Evolutionary conservation across 2,797 vertebrate species (phyloP).

Genomic region (Centroberyx gerrardi): DNA sequence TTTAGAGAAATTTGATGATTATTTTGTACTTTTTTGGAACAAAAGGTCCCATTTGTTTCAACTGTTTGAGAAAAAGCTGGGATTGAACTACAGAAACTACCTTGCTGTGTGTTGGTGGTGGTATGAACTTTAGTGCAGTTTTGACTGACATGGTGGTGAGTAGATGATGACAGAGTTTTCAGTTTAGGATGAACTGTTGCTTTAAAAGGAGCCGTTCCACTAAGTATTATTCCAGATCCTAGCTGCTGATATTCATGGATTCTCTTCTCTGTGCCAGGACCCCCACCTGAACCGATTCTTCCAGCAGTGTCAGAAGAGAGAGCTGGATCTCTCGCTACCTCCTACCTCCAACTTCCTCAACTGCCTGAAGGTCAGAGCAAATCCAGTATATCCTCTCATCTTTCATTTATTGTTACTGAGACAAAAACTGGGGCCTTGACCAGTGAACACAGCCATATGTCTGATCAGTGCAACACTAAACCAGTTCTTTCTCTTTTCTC

Average conservation of each 20-base stretch:
- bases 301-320: conserved; percentile 96
- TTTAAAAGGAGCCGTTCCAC: conserved; percentile 34
- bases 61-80: not conserved
- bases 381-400: conserved; percentile 10
- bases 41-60: not conserved
- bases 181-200: conserved; percentile 22
- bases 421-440: conserved; percentile 20
- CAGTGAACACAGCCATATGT: not conserved
- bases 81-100: not conserved
- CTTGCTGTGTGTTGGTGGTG: too few relatives aligned
- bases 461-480: conserved; percentile 15
- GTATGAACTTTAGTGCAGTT: not conserved
- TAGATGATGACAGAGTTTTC: not conserved
- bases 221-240: conserved; percentile 60
- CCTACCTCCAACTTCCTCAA: conserved; percentile 94
- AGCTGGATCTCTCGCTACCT: conserved; percentile 91
- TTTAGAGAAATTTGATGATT: too few relatives aligned
- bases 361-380: conserved; percentile 92
- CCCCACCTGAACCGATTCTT: conserved; percentile 95
- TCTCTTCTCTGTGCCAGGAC: conserved; percentile 86
- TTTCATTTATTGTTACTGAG: conserved; percentile 16
- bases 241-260: conserved; percentile 31
- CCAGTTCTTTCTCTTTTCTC: conserved; percentile 8
- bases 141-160: not conserved
- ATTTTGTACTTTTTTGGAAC: not conserved